Conservation (phyloP, 2,888 invertebrate genomes). For the Melinaea menophilus region DNA sequence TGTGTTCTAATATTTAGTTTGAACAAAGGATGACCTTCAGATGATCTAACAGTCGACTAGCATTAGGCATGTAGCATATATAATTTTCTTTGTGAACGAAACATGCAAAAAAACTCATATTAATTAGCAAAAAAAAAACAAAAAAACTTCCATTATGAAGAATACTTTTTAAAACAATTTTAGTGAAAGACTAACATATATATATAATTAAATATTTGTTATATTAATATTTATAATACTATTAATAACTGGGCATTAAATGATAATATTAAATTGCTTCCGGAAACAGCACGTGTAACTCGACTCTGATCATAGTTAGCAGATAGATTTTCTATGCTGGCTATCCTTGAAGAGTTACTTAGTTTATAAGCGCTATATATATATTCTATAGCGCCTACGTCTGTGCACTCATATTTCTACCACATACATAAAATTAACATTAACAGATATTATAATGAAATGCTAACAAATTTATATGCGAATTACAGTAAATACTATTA, state of each 20-base stretch:
- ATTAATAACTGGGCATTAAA: slow-evolving; percentile 7
- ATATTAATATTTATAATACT: slow-evolving; percentile 8
- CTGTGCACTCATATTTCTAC: neutral
- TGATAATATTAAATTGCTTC: slow-evolving; percentile 21
- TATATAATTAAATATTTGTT: too few relatives aligned
- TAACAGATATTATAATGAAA: too few relatives aligned
- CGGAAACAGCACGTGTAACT: slow-evolving; percentile 21
- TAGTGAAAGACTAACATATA: too few relatives aligned
- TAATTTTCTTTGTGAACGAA: slow-evolving; percentile 49
- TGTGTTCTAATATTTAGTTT: slow-evolving; percentile 27
- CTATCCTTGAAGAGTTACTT: slow-evolving; percentile 1
- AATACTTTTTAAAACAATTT: too few relatives aligned
- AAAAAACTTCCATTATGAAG: neutral
- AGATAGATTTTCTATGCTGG: slow-evolving; percentile 4
- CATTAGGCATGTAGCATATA: slow-evolving; percentile 58
- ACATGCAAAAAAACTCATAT: slow-evolving; percentile 11
- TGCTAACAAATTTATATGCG: slow-evolving; percentile 44
- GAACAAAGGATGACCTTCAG: slow-evolving; percentile 65
- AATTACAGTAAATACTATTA: slow-evolving; percentile 52
- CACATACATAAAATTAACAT: neutral
- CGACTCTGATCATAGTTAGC: slow-evolving; percentile 4
- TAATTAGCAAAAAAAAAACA: neutral
- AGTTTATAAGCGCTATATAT: neutral
- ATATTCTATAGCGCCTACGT: too few relatives aligned
- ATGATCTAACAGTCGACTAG: slow-evolving; percentile 54